Percentiles rank a stretch among this genome's conserved stretches.
Conservation (phyloP, 2,113 vertebrate species). For the Archocentrus centrarchus region DNA sequence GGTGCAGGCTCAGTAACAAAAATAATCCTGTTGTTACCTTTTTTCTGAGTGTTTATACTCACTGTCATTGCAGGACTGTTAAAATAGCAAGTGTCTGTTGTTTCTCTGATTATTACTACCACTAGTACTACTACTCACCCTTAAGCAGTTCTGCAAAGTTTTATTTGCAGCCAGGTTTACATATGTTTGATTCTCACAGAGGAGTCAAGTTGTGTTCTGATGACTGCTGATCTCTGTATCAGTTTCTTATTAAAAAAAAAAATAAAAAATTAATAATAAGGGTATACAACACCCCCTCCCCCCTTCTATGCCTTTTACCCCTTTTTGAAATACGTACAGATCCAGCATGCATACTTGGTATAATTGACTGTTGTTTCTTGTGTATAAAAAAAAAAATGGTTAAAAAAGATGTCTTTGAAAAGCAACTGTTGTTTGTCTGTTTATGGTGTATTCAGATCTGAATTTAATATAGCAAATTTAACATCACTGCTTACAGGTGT, state of each 20-base stretch:
- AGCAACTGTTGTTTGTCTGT: slow-evolving; percentile 82
- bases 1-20: slow-evolving; percentile 38
- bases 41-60: slow-evolving; percentile 32
- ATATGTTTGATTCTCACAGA: slow-evolving; percentile 75
- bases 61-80: slow-evolving; percentile 73
- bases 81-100: slow-evolving; percentile 65
- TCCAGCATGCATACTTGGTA: slow-evolving; percentile 86
- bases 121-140: slow-evolving; percentile 34
- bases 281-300: slow-evolving; percentile 42
- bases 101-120: slow-evolving; percentile 22
- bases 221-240: slow-evolving; percentile 65
- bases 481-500: slow-evolving; percentile 73
- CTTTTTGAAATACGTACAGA: slow-evolving; percentile 79
- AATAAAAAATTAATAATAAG: neutral
- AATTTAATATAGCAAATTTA: slow-evolving; percentile 75
- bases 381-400: slow-evolving; percentile 74
- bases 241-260: slow-evolving; percentile 59
- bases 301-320: neutral
- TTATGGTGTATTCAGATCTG: slow-evolving; percentile 81
- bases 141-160: slow-evolving; percentile 82
- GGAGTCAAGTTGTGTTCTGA: slow-evolving; percentile 78
- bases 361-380: slow-evolving; percentile 86
- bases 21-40: slow-evolving; percentile 22
- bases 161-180: slow-evolving; percentile 83
- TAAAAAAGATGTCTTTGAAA: slow-evolving; percentile 70